Conservation (phyloP, 2,888 invertebrate genomes). For the Ophraella communa region DNA sequence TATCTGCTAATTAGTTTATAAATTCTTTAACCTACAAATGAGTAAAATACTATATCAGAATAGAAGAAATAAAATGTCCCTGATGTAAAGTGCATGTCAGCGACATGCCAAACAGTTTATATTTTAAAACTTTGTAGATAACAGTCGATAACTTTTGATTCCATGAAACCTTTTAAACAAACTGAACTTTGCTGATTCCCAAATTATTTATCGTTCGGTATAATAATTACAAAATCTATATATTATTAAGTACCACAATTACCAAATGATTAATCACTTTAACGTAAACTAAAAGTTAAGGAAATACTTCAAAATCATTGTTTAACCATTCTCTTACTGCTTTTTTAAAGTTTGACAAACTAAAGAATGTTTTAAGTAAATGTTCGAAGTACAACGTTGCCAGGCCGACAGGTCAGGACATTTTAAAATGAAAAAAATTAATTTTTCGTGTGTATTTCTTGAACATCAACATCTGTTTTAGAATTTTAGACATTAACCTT, state of each 20-base stretch:
- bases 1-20: neutral
- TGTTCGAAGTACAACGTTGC: no score
- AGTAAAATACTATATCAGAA: neutral
- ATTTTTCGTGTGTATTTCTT: no score
- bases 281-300: no score
- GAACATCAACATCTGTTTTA: neutral
- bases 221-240: no score
- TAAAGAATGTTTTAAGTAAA: no score
- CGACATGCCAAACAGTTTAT: neutral
- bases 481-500: constrained; percentile 12
- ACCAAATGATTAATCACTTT: no score
- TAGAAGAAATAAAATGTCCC: neutral
- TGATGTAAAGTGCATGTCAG: neutral
- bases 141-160: neutral
- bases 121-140: neutral
- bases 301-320: no score
- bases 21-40: neutral
- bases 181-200: neutral
- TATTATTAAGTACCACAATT: no score
- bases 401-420: no score
- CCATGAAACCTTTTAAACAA: neutral
- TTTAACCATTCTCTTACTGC: no score
- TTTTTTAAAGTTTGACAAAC: no score
- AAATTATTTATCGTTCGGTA: neutral
- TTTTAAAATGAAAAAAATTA: no score